Base-by-base conservation (phyloP, 1,140 invertebrate genomes). In the Heterodera schachtii region DNA sequence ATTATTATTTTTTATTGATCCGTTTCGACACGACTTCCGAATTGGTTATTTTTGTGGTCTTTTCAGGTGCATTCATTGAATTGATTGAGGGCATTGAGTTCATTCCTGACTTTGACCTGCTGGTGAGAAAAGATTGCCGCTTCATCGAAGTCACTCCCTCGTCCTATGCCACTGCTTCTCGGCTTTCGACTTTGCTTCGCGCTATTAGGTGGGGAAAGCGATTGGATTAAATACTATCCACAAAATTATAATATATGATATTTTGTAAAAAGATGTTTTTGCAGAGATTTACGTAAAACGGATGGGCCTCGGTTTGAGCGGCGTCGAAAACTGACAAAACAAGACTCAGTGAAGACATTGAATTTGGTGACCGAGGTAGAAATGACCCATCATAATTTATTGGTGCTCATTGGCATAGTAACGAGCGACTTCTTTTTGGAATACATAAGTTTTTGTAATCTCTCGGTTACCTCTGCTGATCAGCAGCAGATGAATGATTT, bases 31-130 rank as follows among this genome's bases (percentile, higher is more conserved):
- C n/a, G n/a, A n/a, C n/a, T n/a, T n/a, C n/a, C n/a, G n/a, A n/a
- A n/a, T n/a, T n/a, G n/a, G n/a, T n/a, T n/a, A n/a, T n/a, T n/a
- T n/a, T n/a, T n/a, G n/a, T n/a, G n/a, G n/a, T n/a, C n/a, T n/a
- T n/a, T n/a, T 52, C 64, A 70, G 83, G 83, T 49, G 64, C 81
- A 71, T 85, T 75, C 9, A 49, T 47, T 21, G 74, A 64, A 47
- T n/a, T 83, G 47, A 69, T 5, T 46, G 64, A 49, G 5, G 43
- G 82, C 21, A 46, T 82, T 44, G 67, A 88, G 47, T 87, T 90
- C 73, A 81, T 73, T 31, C 88, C 86, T 31, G 86, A 87, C 73
- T 87, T 84, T 79, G 83, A 88, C 44, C 70, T 87, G 52, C 49
- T 71, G 43, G 80, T 87, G 9, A 80, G 80, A 11, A 81, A 64